phyloP scores from a whole-genome alignment of 1,140 invertebrate genomes.

The Aphaenogaster rudis region DNA sequence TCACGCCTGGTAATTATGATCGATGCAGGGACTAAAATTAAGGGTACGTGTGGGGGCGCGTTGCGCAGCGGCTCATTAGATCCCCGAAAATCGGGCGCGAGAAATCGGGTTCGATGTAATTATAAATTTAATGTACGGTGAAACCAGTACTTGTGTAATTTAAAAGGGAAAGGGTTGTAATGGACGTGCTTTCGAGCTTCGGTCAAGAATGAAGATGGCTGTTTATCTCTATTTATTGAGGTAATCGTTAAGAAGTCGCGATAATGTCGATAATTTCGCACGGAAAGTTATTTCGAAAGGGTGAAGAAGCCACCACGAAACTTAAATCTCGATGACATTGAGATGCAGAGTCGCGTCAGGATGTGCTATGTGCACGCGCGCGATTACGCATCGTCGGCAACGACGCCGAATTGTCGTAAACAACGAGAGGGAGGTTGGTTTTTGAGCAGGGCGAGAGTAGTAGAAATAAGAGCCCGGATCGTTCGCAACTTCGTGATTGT shows the following conservation, averaged over 20 bases:
- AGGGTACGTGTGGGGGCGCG: slow-evolving; percentile 31
- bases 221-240: background rate
- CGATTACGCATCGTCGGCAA: slow-evolving; percentile 49
- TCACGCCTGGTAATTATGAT: slow-evolving; percentile 64
- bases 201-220: background rate
- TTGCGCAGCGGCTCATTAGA: slow-evolving; percentile 43
- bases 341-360: background rate
- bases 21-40: slow-evolving; percentile 57
- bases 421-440: slow-evolving; percentile 46
- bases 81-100: slow-evolving; percentile 19
- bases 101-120: background rate
- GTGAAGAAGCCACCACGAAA: background rate
- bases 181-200: background rate
- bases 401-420: slow-evolving; percentile 70
- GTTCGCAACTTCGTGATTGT: slow-evolving; percentile 79
- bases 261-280: slow-evolving; percentile 2
- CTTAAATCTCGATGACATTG: slow-evolving; percentile 41
- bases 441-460: slow-evolving; percentile 52
- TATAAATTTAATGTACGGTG: background rate
- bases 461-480: slow-evolving; percentile 81
- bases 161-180: background rate
- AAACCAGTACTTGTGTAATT: background rate
- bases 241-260: background rate
- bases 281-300: background rate
- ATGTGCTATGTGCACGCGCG: background rate